Conservation (phyloP, 1,140 invertebrate species). For the Heterodera schachtii region DNA sequence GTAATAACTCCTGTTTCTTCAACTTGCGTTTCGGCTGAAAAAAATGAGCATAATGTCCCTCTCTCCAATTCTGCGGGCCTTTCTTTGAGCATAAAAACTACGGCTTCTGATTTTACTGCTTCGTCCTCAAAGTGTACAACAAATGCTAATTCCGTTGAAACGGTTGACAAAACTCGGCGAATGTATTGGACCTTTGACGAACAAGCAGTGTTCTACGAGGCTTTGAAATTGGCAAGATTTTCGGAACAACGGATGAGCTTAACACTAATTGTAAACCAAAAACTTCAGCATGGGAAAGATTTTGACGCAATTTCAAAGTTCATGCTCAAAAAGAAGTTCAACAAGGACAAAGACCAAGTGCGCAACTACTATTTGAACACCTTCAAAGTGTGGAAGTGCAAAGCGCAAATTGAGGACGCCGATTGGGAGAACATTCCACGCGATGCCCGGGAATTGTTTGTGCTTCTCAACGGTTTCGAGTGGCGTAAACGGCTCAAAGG, state of each 20-base stretch:
- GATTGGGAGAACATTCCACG: constrained; percentile 47
- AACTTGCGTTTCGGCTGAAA: neutral
- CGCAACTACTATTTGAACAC: constrained; percentile 56
- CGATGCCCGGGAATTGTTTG: constrained; percentile 56
- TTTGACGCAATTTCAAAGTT: constrained; percentile 50
- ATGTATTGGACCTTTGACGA: constrained; percentile 21
- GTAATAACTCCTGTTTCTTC: neutral
- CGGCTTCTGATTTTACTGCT: neutral
- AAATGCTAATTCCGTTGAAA: neutral
- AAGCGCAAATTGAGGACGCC: constrained; percentile 39
- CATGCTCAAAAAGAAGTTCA: constrained; percentile 55
- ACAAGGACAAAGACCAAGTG: constrained; percentile 53
- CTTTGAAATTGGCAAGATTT: constrained; percentile 32
- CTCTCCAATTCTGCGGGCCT: neutral
- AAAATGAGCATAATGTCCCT: neutral
- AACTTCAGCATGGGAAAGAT: constrained; percentile 57
- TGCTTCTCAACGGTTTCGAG: constrained; percentile 57
- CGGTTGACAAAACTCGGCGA: neutral
- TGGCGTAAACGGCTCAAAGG: constrained; percentile 45
- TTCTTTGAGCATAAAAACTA: neutral
- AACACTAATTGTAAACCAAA: neutral
- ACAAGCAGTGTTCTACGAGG: constrained; percentile 37
- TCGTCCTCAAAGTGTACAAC: neutral
- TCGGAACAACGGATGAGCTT: no score
- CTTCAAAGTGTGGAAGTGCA: constrained; percentile 45